A percentile compares a stretch with the other conserved stretches of the same genome.
Conservation (phyloP, 2,888 invertebrate species). For the Clivina fossor region DNA sequence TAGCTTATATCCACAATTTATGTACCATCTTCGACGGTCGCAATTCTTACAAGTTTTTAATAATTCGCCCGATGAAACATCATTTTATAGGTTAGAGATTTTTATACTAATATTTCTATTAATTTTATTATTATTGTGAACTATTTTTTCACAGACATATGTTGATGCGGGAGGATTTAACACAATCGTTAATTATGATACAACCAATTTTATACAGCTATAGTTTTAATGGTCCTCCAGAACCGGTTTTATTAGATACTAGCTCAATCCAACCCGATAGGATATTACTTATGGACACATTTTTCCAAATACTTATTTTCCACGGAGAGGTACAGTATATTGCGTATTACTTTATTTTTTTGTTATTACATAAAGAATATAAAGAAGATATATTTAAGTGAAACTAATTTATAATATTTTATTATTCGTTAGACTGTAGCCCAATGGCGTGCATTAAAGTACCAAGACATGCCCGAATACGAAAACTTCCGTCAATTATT, state of each 20-base stretch:
- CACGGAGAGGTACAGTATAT: slow-evolving; percentile 83
- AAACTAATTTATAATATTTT: not conserved
- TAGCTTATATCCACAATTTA: slow-evolving; percentile 98
- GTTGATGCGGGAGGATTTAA: slow-evolving; percentile 95
- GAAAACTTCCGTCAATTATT: slow-evolving; percentile 96
- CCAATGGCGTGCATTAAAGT: slow-evolving; percentile 93
- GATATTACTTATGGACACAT: slow-evolving; percentile 98
- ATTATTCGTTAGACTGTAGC: slow-evolving; percentile 96
- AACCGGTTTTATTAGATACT: slow-evolving; percentile 95
- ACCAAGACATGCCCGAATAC: slow-evolving; percentile 96
- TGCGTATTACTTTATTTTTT: slow-evolving; percentile 5
- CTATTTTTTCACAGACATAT: slow-evolving; percentile 70
- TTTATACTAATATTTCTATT: slow-evolving; percentile 9
- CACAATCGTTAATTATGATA: slow-evolving; percentile 98
- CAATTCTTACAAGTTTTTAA: slow-evolving; percentile 99
- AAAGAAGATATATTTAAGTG: not conserved
- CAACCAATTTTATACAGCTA: slow-evolving; percentile 99
- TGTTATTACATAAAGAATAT: not conserved
- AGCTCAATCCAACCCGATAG: slow-evolving; percentile 96
- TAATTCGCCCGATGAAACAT: slow-evolving; percentile 99
- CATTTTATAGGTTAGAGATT: slow-evolving; percentile 80
- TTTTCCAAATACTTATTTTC: slow-evolving; percentile 99
- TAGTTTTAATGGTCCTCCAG: slow-evolving; percentile 95
- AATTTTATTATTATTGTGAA: slow-evolving; percentile 29
- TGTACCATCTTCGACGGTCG: slow-evolving; percentile 97